phyloP scores from a whole-genome alignment of 2,888 invertebrate genomes.

The Abrostola triplasia region DNA sequence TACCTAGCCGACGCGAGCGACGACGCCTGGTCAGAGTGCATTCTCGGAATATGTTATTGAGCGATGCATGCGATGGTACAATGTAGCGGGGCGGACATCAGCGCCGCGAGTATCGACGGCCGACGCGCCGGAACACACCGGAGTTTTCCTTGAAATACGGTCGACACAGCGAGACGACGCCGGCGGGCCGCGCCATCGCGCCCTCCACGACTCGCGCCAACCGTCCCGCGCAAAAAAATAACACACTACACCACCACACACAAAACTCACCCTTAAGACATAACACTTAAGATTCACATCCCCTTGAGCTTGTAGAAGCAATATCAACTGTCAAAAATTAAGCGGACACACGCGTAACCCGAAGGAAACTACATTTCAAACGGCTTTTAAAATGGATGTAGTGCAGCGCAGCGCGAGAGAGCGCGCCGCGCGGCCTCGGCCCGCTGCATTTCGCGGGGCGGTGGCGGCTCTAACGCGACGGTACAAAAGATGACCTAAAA shows the following conservation, averaged over 20 bases:
- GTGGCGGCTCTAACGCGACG: conserved; percentile 81
- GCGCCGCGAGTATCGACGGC: conserved; percentile 69
- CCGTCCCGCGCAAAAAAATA: conserved; percentile 86
- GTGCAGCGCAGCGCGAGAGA: conserved; percentile 79
- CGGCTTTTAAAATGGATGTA: conserved; percentile 81
- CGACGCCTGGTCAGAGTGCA: conserved; percentile 62
- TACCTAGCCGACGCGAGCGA: conserved; percentile 46
- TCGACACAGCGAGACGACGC: conserved; percentile 64
- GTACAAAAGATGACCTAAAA: conserved; percentile 88
- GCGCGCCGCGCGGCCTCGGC: conserved; percentile 85
- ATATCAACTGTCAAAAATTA: conserved; percentile 89
- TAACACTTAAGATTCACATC: conserved; percentile 75
- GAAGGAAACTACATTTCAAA: conserved; percentile 84
- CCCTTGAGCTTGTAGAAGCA: conserved; percentile 70
- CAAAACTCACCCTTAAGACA: conserved; percentile 78
- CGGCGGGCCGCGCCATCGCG: conserved; percentile 74
- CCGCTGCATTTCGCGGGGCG: conserved; percentile 85
- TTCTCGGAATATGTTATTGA: conserved; percentile 66
- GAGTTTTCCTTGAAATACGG: conserved; percentile 84
- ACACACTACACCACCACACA: conserved; percentile 67
- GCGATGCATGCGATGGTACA: conserved; percentile 61
- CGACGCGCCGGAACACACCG: conserved; percentile 70
- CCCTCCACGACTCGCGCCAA: conserved; percentile 79
- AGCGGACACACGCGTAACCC: conserved; percentile 84
- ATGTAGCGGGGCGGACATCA: conserved; percentile 64